These are phyloP conservation scores for Apodemia duryi DNA, from an alignment of 2,888 invertebrate genomes.

Conservation along the genomic window DNA sequence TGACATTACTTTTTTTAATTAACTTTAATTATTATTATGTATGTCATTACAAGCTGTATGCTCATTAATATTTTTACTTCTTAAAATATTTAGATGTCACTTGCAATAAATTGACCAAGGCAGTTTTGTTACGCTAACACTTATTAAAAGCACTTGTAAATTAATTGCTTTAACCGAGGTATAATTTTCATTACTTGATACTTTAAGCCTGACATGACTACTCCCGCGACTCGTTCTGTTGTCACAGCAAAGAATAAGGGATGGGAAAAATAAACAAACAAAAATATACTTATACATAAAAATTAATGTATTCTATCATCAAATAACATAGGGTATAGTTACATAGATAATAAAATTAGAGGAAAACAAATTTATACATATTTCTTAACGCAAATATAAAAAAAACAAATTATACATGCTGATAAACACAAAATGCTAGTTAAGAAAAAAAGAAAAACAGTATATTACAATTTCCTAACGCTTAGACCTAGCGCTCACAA, in stretches of 20 bases:
- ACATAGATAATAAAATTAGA: constrained; percentile 78
- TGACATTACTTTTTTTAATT: no score
- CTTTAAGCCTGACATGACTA: constrained; percentile 30
- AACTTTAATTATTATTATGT: no score
- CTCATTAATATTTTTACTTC: neutral
- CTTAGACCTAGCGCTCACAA: constrained; percentile 49
- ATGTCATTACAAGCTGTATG: neutral
- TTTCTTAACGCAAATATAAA: constrained; percentile 74
- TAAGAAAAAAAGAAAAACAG: constrained; percentile 60
- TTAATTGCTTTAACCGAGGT: constrained; percentile 29
- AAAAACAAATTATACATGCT: constrained; percentile 75
- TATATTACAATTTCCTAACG: constrained; percentile 68
- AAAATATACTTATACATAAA: constrained; percentile 74
- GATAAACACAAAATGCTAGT: constrained; percentile 70
- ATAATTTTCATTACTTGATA: constrained; percentile 21
- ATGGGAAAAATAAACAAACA: constrained; percentile 55
- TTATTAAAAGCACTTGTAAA: constrained; percentile 37
- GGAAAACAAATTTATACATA: constrained; percentile 78
- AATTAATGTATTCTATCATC: constrained; percentile 78
- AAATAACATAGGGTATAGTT: constrained; percentile 76
- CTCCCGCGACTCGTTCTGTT: constrained; percentile 22
- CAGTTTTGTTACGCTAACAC: constrained; percentile 39
- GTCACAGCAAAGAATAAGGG: constrained; percentile 37
- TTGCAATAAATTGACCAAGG: constrained; percentile 38
- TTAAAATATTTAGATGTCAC: constrained; percentile 3